Evolutionary conservation across 2,888 invertebrate species (phyloP), one percentile per base, ranked within the genome.

Genomic region (Tanypteryx hageni): DNA sequence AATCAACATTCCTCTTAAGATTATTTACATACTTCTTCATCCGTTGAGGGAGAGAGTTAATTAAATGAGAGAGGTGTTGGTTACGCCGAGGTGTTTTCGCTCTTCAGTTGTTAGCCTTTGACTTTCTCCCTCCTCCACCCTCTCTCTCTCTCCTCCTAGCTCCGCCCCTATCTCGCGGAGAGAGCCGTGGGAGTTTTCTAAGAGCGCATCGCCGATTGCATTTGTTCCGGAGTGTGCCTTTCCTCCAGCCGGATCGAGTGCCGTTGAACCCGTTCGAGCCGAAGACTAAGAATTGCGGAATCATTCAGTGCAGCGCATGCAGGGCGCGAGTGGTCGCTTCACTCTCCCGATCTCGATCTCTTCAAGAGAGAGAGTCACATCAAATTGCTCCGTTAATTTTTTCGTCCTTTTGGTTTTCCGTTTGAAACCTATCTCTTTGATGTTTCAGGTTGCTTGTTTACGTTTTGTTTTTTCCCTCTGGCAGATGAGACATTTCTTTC

Each of bases 41-140:
- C 89, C 89, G 64, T 64, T 64, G 89, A 64, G 59, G 83, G 83
- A 86, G 86, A 61, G 64, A 58, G 89, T 89, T 89, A 89, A 89
- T 89, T 89, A 89, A 89, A 89, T 89, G 89, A 89, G 89, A 89
- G 89, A 89, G 89, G 89, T 89, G 89, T 89, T 89, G 89, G 61
- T 89, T 68, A 27, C 89, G 89, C 89, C 61, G 89, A 89, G 61
- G 64, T 61, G 89, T 89, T 89, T 89, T 89, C 89, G 89, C 64
- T 64, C 89, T 89, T 64, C 89, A 89, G 58, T 59, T 86, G 86
- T 61, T 59, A 59, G 89, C 16, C 64, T 18, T 64, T 89, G 89
- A 16, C 59, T 16, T 16, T 59, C 61, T 83, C 18, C 56, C 57
- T n/a, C 83, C 18, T 11, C 44, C 11, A 18, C 44, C 13, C 83